Evolutionary conservation across 1,140 invertebrate genomes (phyloP).

Genomic region (Euwallacea similis): DNA sequence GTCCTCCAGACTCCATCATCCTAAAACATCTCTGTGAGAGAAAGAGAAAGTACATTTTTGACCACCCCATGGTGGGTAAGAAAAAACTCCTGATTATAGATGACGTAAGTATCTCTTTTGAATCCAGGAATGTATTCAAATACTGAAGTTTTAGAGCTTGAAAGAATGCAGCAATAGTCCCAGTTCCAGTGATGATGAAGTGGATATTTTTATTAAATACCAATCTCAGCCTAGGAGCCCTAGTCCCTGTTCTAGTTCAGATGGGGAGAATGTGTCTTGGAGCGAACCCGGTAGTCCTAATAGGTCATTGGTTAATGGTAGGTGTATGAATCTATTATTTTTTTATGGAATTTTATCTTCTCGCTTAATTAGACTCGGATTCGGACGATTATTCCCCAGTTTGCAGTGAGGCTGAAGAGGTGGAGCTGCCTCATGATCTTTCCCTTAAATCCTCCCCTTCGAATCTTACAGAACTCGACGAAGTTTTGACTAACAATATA

Average conservation of each 20-base stretch:
- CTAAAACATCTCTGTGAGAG: slow-evolving; percentile 18
- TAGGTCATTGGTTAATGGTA: slow-evolving; percentile 15
- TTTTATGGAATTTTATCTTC: background rate
- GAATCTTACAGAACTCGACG: background rate
- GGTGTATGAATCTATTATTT: slow-evolving; percentile 7
- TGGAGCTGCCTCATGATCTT: background rate
- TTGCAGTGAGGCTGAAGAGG: slow-evolving; percentile 58
- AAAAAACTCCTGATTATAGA: background rate
- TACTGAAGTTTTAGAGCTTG: background rate
- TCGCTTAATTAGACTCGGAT: slow-evolving; percentile 44
- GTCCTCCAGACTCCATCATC: slow-evolving; percentile 12
- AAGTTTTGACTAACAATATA: background rate
- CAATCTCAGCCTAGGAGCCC: slow-evolving; percentile 18
- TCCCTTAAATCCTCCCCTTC: background rate
- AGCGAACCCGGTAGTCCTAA: slow-evolving; percentile 30
- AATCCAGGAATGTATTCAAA: no score
- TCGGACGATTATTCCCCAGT: slow-evolving; percentile 56
- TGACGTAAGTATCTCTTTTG: background rate
- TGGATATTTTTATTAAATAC: background rate
- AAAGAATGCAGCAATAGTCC: slow-evolving; percentile 24
- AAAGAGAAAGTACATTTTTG: slow-evolving; percentile 23
- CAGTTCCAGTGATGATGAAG: slow-evolving; percentile 39
- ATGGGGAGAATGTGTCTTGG: slow-evolving; percentile 23
- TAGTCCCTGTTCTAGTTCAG: slow-evolving; percentile 38
- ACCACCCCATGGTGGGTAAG: background rate